phyloP scores from a whole-genome alignment of 2,113 vertebrate species.

The Thymallus thymallus region DNA sequence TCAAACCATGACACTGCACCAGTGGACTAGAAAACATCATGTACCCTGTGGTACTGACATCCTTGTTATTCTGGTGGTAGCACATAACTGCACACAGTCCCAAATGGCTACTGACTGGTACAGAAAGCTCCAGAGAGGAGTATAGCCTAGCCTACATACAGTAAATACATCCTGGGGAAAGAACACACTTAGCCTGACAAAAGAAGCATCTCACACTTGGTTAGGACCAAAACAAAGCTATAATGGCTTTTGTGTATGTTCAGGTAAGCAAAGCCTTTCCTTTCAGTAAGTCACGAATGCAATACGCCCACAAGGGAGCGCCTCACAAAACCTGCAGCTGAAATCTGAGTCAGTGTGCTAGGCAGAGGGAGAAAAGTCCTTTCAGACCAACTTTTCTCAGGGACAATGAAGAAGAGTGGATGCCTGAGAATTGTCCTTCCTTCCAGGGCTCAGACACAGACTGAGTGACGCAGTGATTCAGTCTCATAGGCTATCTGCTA shows the following conservation, averaged over 20 bases:
- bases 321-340: constrained; percentile 60
- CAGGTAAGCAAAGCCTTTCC: constrained; percentile 44
- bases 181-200: constrained; percentile 1
- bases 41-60: constrained; percentile 12
- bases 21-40: constrained; percentile 42
- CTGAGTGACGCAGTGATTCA: constrained; percentile 26
- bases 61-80: not conserved
- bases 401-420: constrained; percentile 45
- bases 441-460: not conserved
- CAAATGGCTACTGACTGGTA: not conserved
- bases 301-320: constrained; percentile 59
- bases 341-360: constrained; percentile 62
- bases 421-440: constrained; percentile 37
- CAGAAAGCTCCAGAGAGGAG: not conserved
- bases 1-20: constrained; percentile 58
- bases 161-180: not conserved
- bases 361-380: constrained; percentile 42
- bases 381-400: constrained; percentile 55
- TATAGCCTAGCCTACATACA: not conserved
- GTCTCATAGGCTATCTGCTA: constrained; percentile 14
- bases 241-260: constrained; percentile 37
- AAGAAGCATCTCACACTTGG: constrained; percentile 15
- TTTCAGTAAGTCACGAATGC: constrained; percentile 60
- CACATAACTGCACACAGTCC: no score
- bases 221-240: constrained; percentile 25